A percentile compares a stretch with the other conserved stretches of the same genome.
Conservation (phyloP, 2,888 invertebrate genomes). For the Ypsolopha scabrella region DNA sequence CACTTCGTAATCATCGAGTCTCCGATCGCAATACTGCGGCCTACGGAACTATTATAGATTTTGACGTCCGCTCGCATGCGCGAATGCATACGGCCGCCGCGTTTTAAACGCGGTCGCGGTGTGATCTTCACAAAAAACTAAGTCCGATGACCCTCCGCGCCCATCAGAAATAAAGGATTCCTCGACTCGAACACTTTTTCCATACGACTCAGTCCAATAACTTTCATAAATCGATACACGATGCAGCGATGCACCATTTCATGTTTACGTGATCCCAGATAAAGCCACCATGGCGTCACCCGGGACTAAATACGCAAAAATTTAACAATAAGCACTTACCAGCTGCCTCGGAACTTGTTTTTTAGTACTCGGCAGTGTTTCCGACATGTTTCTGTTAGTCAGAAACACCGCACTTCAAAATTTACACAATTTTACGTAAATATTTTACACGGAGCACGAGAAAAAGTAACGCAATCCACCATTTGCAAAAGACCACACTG, state of each 20-base stretch:
- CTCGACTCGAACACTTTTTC: constrained; percentile 23
- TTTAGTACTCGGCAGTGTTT: constrained; percentile 70
- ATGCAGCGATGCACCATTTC: constrained; percentile 71
- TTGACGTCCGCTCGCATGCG: constrained; percentile 68
- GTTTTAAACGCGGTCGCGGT: constrained; percentile 63
- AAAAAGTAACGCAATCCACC: constrained; percentile 71
- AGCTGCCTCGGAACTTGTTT: constrained; percentile 72
- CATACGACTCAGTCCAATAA: constrained; percentile 27
- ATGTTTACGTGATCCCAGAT: constrained; percentile 75
- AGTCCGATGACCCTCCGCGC: constrained; percentile 51
- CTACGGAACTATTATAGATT: constrained; percentile 64
- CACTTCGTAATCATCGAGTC: background rate
- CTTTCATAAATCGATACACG: constrained; percentile 64
- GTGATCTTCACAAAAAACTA: constrained; percentile 50
- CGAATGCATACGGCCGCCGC: constrained; percentile 66
- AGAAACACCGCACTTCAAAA: constrained; percentile 66
- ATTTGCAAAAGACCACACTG: constrained; percentile 68
- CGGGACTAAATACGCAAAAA: constrained; percentile 69
- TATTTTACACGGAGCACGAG: constrained; percentile 70
- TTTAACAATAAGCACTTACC: constrained; percentile 70
- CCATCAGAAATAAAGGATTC: constrained; percentile 27
- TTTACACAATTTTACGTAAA: constrained; percentile 71
- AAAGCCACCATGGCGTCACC: constrained; percentile 75
- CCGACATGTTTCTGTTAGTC: constrained; percentile 68
- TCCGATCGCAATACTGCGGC: constrained; percentile 40